Percentiles rank a stretch among this genome's conserved stretches.
These are phyloP conservation scores for Drosophila bipectinata DNA, from an alignment of 1,140 invertebrate species.

Conservation along the genomic window DNA sequence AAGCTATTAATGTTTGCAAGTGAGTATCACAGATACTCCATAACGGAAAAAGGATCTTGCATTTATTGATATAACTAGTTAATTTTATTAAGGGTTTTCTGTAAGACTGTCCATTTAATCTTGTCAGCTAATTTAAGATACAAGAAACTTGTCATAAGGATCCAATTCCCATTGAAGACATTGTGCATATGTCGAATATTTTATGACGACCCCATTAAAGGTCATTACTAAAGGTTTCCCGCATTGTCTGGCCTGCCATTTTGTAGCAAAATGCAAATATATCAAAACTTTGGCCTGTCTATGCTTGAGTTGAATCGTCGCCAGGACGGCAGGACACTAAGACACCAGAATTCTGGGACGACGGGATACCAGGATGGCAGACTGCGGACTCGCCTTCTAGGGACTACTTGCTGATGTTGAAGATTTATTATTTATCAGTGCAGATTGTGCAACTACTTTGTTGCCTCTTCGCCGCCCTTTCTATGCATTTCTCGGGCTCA, in stretches of 20 bases:
- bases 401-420: constrained; percentile 54
- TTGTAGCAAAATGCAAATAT: constrained; percentile 60
- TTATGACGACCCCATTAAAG: constrained; percentile 57
- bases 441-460: constrained; percentile 68
- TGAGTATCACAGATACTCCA: neutral
- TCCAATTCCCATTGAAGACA: neutral
- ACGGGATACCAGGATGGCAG: constrained; percentile 15
- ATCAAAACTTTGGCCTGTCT: constrained; percentile 56
- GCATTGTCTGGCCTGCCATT: constrained; percentile 55
- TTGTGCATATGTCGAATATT: constrained; percentile 20
- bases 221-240: constrained; percentile 63
- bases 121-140: too few relatives aligned
- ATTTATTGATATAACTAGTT: neutral
- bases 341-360: constrained; percentile 12
- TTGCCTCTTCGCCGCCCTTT: constrained; percentile 19
- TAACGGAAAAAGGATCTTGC: neutral
- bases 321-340: constrained; percentile 8
- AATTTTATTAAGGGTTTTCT: neutral
- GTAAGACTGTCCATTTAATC: too few relatives aligned
- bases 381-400: constrained; percentile 15
- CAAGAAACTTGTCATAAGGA: too few relatives aligned
- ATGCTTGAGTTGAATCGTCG: constrained; percentile 45
- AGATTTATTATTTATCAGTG: constrained; percentile 79
- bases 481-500: constrained; percentile 12
- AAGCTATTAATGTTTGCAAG: constrained; percentile 51